Conservation (phyloP, 2,888 invertebrate genomes). For the Parapristionchus giblindavisi region DNA sequence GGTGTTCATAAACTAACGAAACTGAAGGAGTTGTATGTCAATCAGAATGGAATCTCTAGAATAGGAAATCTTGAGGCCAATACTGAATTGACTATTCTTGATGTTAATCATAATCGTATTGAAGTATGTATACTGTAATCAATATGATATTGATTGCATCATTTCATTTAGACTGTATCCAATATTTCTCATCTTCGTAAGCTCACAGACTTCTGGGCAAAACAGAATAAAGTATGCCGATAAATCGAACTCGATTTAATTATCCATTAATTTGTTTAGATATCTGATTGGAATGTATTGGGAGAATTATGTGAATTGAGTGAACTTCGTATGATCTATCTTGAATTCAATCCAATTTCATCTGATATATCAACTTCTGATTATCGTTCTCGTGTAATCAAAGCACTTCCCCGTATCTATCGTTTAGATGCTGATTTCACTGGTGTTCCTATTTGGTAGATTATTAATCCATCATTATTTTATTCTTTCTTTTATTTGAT, state of each 20-base stretch:
- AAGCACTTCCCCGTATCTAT: constrained; percentile 19
- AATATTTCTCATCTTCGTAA: constrained; percentile 54
- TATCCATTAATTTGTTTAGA: constrained; percentile 39
- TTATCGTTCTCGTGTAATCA: constrained; percentile 16
- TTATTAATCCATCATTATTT: neutral
- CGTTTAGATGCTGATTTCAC: constrained; percentile 28
- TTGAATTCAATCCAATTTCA: constrained; percentile 54
- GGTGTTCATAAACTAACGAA: constrained; percentile 81
- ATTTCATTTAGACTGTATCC: constrained; percentile 42
- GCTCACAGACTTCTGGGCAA: constrained; percentile 64
- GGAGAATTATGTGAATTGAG: constrained; percentile 53
- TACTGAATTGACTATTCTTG: constrained; percentile 56
- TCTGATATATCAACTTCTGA: neutral
- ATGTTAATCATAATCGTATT: constrained; percentile 61
- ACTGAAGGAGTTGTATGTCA: constrained; percentile 87
- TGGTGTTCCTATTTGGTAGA: constrained; percentile 3
- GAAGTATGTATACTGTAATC: neutral
- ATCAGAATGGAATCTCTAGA: constrained; percentile 86
- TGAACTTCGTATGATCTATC: constrained; percentile 54
- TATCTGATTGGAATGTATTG: constrained; percentile 50
- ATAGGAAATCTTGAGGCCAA: constrained; percentile 79
- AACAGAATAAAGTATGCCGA: constrained; percentile 52
- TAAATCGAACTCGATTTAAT: constrained; percentile 1
- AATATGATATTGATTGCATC: neutral
- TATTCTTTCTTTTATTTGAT: constrained; percentile 18